Conservation (phyloP, 2,888 invertebrate genomes). For the Malthinus flaveolus region DNA sequence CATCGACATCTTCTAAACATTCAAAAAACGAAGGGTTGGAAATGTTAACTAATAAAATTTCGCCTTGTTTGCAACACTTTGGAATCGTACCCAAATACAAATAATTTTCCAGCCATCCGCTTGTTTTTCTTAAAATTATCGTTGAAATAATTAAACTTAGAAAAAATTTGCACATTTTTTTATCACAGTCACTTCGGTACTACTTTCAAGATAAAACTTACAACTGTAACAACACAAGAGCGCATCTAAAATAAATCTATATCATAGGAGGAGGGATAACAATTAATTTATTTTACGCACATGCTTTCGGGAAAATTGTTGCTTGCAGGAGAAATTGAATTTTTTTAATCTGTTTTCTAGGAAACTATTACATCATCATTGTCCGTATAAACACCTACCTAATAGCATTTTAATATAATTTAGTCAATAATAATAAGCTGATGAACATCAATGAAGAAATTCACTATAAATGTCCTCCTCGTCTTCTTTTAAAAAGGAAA, state of each 20-base stretch:
- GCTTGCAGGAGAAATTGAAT: background rate
- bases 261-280: conserved; percentile 2
- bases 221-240: background rate
- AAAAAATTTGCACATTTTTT: no score
- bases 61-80: background rate
- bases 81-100: background rate
- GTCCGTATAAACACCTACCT: no score
- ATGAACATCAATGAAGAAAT: no score
- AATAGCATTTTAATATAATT: no score
- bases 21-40: background rate
- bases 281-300: background rate
- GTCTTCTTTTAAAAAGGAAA: no score
- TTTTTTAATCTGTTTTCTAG: background rate
- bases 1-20: background rate
- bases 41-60: background rate
- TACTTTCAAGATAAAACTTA: conserved; percentile 2
- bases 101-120: background rate
- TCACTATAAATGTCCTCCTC: no score
- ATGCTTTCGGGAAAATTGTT: background rate
- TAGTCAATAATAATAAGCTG: no score
- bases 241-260: conserved; percentile 2
- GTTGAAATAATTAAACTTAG: no score
- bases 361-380: no score
- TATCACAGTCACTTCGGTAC: background rate
- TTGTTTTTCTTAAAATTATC: background rate